A percentile compares a stretch with the other conserved stretches of the same genome.
Evolutionary conservation across 1,140 invertebrate genomes (phyloP).

Genomic region (Caenorhabditis brenneri): DNA sequence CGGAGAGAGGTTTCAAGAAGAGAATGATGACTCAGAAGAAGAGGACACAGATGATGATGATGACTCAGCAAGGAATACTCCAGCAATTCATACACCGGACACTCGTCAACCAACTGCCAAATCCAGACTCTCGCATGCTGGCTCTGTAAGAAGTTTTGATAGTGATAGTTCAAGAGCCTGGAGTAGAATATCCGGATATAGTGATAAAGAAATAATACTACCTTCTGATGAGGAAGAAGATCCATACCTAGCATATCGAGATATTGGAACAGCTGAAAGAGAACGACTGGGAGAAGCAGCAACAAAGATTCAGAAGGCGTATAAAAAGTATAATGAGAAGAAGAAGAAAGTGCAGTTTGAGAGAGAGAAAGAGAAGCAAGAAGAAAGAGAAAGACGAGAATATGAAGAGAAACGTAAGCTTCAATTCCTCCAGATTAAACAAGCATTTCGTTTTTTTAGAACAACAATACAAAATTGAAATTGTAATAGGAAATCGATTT

Average conservation of each 20-base stretch:
- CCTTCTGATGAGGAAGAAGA: slow-evolving; percentile 44
- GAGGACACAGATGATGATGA: background rate
- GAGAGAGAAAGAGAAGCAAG: background rate
- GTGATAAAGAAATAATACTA: slow-evolving; percentile 8
- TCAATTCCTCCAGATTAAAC: background rate
- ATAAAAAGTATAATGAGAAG: slow-evolving; percentile 39
- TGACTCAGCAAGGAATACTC: background rate
- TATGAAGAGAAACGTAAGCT: slow-evolving; percentile 13
- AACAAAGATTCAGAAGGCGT: slow-evolving; percentile 49
- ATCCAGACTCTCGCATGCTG: background rate
- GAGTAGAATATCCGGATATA: background rate
- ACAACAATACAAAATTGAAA: slow-evolving; percentile 45
- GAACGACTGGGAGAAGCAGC: slow-evolving; percentile 36
- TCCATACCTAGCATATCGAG: background rate
- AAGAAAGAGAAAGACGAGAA: background rate
- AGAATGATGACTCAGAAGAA: background rate
- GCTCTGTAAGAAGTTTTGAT: background rate
- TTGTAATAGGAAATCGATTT: slow-evolving; percentile 52
- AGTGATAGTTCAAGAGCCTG: background rate
- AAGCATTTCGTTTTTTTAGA: slow-evolving; percentile 16
- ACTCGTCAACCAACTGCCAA: background rate
- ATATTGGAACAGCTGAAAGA: background rate
- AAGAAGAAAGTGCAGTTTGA: slow-evolving; percentile 48
- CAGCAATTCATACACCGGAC: background rate
- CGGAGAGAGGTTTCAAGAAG: background rate